Percentiles rank a stretch among this genome's conserved stretches.
phyloP scores from a whole-genome alignment of 2,888 invertebrate species.

The Macroteleia sp. region DNA sequence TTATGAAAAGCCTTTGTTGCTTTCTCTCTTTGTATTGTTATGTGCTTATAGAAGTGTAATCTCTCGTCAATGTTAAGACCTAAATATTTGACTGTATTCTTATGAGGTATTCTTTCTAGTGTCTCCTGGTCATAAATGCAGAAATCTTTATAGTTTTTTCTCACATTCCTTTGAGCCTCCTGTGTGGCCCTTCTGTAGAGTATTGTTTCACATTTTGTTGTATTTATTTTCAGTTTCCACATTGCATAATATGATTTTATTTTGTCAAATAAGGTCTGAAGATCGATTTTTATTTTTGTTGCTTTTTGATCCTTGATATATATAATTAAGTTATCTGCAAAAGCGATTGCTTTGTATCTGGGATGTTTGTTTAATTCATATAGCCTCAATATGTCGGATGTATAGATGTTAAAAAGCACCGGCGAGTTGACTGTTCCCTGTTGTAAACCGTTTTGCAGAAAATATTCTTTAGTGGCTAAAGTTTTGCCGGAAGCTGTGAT shows the following conservation, averaged over 20 bases:
- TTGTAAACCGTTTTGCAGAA: slow-evolving; percentile 51
- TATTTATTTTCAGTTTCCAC: slow-evolving; percentile 65
- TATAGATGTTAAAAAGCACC: slow-evolving; percentile 29
- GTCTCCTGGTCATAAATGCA: neutral
- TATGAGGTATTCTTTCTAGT: neutral
- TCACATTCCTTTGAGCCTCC: neutral
- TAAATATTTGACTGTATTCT: slow-evolving; percentile 10
- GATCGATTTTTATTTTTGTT: slow-evolving; percentile 29
- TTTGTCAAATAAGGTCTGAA: slow-evolving; percentile 54
- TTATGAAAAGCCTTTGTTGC: neutral
- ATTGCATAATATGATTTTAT: slow-evolving; percentile 44
- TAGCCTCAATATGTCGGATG: slow-evolving; percentile 5
- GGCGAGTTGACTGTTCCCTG: slow-evolving; percentile 56
- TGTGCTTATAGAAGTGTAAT: too few species aligned
- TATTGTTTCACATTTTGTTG: slow-evolving; percentile 28
- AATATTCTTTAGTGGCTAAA: slow-evolving; percentile 24
- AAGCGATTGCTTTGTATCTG: slow-evolving; percentile 19
- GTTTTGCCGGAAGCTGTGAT: neutral
- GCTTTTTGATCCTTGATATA: slow-evolving; percentile 30
- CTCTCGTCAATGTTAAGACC: neutral
- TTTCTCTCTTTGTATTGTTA: neutral
- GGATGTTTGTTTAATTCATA: slow-evolving; percentile 1
- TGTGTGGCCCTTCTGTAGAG: slow-evolving; percentile 6
- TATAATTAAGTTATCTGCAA: slow-evolving; percentile 34
- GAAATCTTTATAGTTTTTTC: slow-evolving; percentile 3